phyloP scores from a whole-genome alignment of 92 coral and sea anemone species.

The Chrysogorgia sp. region DNA sequence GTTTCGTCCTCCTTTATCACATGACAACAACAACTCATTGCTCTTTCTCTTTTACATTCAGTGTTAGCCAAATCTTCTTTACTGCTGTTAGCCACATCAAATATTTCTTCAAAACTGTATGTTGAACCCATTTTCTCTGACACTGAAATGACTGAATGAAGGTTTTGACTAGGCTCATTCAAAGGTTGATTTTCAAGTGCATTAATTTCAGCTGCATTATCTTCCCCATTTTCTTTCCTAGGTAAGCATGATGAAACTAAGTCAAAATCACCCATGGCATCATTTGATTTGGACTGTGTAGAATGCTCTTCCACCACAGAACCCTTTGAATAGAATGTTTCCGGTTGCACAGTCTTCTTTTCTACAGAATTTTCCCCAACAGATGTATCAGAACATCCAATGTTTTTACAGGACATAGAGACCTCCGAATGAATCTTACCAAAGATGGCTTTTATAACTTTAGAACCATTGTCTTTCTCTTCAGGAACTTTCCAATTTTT shows the following conservation, averaged over 20 bases:
- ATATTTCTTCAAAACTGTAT: conserved; percentile 11
- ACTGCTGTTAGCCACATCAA: background rate
- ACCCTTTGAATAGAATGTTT: background rate
- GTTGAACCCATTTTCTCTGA: background rate
- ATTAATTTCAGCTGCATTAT: background rate
- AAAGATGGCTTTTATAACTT: background rate
- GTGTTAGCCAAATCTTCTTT: background rate
- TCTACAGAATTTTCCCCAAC: background rate
- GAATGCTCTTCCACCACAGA: background rate
- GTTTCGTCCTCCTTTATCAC: background rate
- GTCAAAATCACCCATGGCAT: background rate
- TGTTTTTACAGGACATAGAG: conserved; percentile 1
- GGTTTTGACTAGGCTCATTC: background rate
- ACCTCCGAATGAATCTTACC: conserved; percentile 9
- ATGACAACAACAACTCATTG: background rate
- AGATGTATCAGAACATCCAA: background rate
- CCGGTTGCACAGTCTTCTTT: background rate
- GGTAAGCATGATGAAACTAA: background rate
- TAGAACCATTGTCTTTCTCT: background rate
- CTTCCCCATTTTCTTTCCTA: background rate
- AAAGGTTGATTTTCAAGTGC: conserved; percentile 11
- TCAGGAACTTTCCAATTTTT: background rate
- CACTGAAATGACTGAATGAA: background rate
- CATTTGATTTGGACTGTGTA: background rate
- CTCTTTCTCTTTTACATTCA: background rate